Base-by-base conservation (phyloP, 2,888 invertebrate genomes). In the Prenolepis imparis region DNA sequence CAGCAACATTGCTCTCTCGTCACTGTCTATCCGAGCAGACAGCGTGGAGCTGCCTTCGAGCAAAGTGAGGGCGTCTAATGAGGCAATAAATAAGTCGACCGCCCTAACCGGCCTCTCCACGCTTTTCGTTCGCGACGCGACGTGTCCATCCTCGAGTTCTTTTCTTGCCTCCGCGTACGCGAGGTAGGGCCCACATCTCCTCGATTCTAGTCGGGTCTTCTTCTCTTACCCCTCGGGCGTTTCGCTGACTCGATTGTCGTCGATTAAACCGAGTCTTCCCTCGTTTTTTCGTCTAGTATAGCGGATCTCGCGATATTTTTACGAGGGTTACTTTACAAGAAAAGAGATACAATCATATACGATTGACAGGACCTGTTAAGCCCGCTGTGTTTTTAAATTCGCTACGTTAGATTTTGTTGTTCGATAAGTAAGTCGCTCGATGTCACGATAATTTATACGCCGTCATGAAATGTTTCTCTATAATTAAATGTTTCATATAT, bases 21-120 rank as follows among this genome's bases (percentile, higher is more conserved):
- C 94, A 94, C 93, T 94, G 94, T 94, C 94, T 94, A 94, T 94
- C 94, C 93, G 93, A 93, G 93, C 94, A 94, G 94, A 94, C 94
- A 94, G 94, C 94, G 94, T 94, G 94, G 94, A 93, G 94, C 93
- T 93, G 92, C 91, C 93, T 93, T 91, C 91, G 92, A 93, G 94
- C 93, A 92, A 93, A 94, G 94, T 93, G 94, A 93, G 94, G 94
- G 94, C 94, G 93, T 94, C 94, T 94, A 94, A 94, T 94, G 94
- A 94, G 94, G 94, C 94, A 94, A 94, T 94, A 94, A 94, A 94
- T 94, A 94, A 94, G 93, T 94, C 94, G 93, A 91, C 93, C 91
- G 93, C 92, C 93, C 93, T 93, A 93, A 94, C 94, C 93, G 93
- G 93, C 92, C 94, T 93, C 93, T 93, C 94, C 93, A 92, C 94